Percentiles rank a stretch among this genome's conserved stretches.
Evolutionary conservation across 1,140 invertebrate species (phyloP).

Genomic region (Cataglyphis hispanica): DNA sequence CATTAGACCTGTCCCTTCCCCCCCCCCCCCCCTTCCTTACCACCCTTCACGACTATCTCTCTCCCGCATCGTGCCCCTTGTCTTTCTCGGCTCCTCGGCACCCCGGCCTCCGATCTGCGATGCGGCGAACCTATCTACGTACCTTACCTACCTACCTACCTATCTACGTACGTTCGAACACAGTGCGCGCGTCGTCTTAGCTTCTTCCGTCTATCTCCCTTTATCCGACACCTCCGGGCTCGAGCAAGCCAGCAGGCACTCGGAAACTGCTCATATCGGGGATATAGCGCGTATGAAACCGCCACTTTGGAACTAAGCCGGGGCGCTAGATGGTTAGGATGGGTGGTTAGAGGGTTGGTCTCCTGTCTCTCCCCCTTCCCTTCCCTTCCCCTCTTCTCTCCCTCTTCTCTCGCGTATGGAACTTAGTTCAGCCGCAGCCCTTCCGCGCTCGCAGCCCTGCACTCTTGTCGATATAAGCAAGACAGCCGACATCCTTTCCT

Average conservation of each 20-base stretch:
- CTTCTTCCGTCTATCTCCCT: constrained; percentile 62
- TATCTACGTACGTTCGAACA: constrained; percentile 40
- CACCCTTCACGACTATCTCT: constrained; percentile 38
- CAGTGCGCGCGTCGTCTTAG: constrained; percentile 32
- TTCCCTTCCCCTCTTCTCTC: neutral
- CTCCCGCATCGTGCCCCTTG: constrained; percentile 52
- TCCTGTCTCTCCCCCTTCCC: neutral
- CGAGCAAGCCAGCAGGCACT: constrained; percentile 61
- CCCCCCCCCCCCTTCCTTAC: constrained; percentile 27
- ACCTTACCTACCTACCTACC: constrained; percentile 26
- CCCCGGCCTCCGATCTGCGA: constrained; percentile 47
- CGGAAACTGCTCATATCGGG: constrained; percentile 74
- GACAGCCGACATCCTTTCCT: constrained; percentile 52
- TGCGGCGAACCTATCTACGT: constrained; percentile 1
- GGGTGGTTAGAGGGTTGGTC: constrained; percentile 67
- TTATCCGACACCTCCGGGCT: constrained; percentile 50
- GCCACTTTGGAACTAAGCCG: constrained; percentile 79
- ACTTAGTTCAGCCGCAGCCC: constrained; percentile 71
- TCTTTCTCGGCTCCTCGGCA: constrained; percentile 38
- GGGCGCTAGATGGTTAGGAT: constrained; percentile 56
- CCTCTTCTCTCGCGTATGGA: constrained; percentile 52
- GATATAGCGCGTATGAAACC: constrained; percentile 76
- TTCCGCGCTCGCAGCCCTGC: constrained; percentile 33
- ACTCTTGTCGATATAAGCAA: constrained; percentile 42
- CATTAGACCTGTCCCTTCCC: constrained; percentile 51